Percentiles rank a stretch among this genome's conserved stretches.
Conservation (phyloP, 2,113 vertebrate species). For the Girardinichthys multiradiatus region DNA sequence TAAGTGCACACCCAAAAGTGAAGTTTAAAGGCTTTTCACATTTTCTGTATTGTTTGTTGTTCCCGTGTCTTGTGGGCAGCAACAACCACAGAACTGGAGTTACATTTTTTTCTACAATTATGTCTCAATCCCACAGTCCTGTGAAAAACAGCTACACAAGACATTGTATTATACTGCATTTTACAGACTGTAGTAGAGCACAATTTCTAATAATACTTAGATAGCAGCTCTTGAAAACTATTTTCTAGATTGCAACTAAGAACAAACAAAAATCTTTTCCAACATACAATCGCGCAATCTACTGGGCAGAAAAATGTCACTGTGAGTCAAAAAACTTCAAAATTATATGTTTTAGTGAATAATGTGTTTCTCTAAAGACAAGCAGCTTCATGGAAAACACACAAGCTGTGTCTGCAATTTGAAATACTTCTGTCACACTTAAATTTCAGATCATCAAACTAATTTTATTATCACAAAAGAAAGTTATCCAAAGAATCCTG, state of each 20-base stretch:
- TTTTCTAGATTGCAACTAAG: background rate
- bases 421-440: no score
- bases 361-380: background rate
- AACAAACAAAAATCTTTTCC: no score
- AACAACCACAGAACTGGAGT: background rate
- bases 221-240: no score
- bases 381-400: background rate
- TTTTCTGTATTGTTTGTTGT: background rate
- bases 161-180: background rate
- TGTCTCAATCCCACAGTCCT: background rate
- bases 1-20: no score
- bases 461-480: no score
- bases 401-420: no score
- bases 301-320: no score
- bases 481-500: no score
- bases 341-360: background rate
- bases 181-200: background rate
- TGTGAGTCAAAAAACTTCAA: background rate
- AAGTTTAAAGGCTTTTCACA: background rate
- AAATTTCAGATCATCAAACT: no score
- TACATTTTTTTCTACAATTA: background rate
- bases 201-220: background rate
- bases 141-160: background rate
- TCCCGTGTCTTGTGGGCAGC: no score
- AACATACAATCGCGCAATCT: no score